phyloP scores from a whole-genome alignment of 2,113 vertebrate genomes.

The Chunga burmeisteri region DNA sequence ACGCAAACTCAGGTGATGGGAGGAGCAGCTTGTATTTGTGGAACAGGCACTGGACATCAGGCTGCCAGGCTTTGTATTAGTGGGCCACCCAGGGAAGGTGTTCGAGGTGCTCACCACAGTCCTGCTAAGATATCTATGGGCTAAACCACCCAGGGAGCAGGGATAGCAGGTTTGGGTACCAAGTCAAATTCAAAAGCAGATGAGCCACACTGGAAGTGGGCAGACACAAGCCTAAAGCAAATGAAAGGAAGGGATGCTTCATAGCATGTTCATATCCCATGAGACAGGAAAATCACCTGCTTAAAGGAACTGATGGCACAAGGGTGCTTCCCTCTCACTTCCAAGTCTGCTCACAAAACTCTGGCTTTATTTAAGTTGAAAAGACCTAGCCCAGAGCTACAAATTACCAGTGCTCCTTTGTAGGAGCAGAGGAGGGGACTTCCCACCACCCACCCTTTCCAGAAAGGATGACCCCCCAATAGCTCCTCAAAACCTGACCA shows the following conservation, averaged over 20 bases:
- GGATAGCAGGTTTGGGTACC: not conserved
- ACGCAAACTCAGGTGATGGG: not conserved
- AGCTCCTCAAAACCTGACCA: not conserved
- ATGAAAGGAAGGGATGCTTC: not conserved
- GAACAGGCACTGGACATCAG: not conserved
- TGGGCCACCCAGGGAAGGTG: not conserved
- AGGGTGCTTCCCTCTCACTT: not conserved
- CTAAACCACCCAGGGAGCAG: not conserved
- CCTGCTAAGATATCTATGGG: not conserved
- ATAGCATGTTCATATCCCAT: not conserved
- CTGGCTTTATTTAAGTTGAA: not conserved
- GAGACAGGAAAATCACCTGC: not conserved
- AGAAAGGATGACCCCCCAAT: not conserved
- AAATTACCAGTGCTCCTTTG: not conserved
- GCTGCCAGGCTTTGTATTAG: not conserved
- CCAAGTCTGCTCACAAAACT: not conserved
- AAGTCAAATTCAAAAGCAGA: not conserved
- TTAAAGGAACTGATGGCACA: not conserved
- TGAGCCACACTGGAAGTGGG: not conserved
- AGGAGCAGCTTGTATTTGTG: not conserved
- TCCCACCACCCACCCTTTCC: not conserved
- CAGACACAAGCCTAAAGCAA: not conserved
- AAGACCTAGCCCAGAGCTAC: not conserved
- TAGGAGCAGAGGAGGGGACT: not conserved
- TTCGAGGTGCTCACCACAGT: not conserved